Base-by-base conservation (phyloP, 2,888 invertebrate genomes). In the Sarcophaga rosellei region DNA sequence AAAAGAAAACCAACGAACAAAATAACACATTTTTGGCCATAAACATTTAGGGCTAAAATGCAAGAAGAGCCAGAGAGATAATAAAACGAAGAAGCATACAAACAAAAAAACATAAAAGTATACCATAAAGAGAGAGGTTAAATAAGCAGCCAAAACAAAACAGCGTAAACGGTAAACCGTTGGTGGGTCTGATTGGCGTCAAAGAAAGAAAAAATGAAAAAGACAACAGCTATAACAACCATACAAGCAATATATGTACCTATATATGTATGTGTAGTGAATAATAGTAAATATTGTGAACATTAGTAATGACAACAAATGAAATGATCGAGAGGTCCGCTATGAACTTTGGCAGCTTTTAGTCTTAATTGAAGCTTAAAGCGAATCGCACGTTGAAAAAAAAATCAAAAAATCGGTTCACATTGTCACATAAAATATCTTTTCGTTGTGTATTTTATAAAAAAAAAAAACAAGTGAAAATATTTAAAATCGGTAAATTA, bases 311-410 rank as follows among this genome's bases (percentile, higher is more conserved):
- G 76, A 77, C 82, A 77, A 65, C 77, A 74, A 80, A 76, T 75
- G 68, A 69, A 80, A 82, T 72, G 74, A 66, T 81, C 63, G 62
- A 73, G 75, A 79, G 72, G 35, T 21, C 69, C 45, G 68, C 21
- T 70, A 47, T 85, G 79, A 84, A 87, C 81, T 87, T 85, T 84
- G 79, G 75, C 69, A 25, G 75, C 53, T 59, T 66, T 84, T 88
- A 89, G 89, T 89, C 86, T 86, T 84, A 83, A 88, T 75, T 85
- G 87, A 88, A 88, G 86, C 88, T 87, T 84, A 88, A 89, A 77
- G 87, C 88, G 88, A 88, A 88, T 80, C 87, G 79, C 88, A 87
- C 87, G 84, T 79, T 82, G 57, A 62, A 73, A 69, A 61, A 23
- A 35, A 65, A 61, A 77, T 44, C 25, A 59, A 62, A 63, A 35